These are phyloP conservation scores for Zophobas morio DNA, from an alignment of 1,140 invertebrate species.

Conservation along the genomic window DNA sequence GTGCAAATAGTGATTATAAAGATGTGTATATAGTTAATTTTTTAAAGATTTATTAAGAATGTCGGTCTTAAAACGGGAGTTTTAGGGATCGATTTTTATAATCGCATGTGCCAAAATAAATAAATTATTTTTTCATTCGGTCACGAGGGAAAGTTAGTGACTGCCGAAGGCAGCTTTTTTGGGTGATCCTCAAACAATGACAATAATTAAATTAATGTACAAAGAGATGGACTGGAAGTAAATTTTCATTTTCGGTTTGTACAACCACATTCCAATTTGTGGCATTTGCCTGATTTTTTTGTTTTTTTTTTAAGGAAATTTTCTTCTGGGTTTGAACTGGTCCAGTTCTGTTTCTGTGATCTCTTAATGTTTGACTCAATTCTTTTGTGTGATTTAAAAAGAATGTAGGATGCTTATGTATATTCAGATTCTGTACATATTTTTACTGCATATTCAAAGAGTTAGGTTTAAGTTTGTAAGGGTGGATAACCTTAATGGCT, in stretches of 20 bases:
- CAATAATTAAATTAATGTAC: constrained; percentile 55
- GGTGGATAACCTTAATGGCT: constrained; percentile 45
- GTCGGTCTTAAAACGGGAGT: constrained; percentile 24
- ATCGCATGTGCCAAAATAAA: constrained; percentile 58
- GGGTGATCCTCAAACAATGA: constrained; percentile 47
- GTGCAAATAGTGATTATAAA: constrained; percentile 49
- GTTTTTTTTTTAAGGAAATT: constrained; percentile 39
- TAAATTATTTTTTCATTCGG: constrained; percentile 44
- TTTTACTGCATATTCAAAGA: constrained; percentile 49
- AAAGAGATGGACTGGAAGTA: constrained; percentile 61
- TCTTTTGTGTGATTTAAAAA: constrained; percentile 62
- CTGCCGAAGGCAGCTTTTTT: constrained; percentile 57
- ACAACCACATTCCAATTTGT: constrained; percentile 52
- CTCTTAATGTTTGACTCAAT: constrained; percentile 66
- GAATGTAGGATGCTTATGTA: constrained; percentile 48
- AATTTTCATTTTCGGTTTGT: constrained; percentile 46
- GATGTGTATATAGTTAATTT: constrained; percentile 53
- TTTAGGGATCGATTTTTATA: constrained; percentile 51
- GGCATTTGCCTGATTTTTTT: constrained; percentile 30
- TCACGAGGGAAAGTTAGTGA: constrained; percentile 32
- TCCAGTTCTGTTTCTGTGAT: constrained; percentile 67
- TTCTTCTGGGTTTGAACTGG: constrained; percentile 52
- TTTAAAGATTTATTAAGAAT: constrained; percentile 43
- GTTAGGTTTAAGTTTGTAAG: constrained; percentile 44
- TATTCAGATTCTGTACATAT: constrained; percentile 48